A percentile compares a stretch with the other conserved stretches of the same genome.
phyloP scores from a whole-genome alignment of 2,888 invertebrate species.

The Polydesmus complanatus region DNA sequence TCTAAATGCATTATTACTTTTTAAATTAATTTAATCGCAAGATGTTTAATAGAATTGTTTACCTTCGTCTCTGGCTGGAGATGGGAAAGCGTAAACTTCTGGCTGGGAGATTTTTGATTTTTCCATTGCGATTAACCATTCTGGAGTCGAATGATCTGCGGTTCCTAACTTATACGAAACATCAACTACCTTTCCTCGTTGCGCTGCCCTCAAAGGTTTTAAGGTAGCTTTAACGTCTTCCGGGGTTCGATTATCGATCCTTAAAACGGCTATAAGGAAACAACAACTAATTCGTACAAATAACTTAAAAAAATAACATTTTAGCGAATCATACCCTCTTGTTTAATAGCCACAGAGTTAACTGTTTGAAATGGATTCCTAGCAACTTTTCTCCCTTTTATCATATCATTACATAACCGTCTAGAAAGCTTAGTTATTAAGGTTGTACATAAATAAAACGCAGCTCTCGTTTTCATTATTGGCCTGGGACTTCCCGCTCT shows the following conservation, averaged over 20 bases:
- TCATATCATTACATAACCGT: slow-evolving; percentile 65
- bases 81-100: slow-evolving; percentile 68
- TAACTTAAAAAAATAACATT: slow-evolving; percentile 5
- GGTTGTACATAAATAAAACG: slow-evolving; percentile 86
- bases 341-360: slow-evolving; percentile 54
- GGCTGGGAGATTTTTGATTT: slow-evolving; percentile 63
- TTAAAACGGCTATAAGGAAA: slow-evolving; percentile 12
- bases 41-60: slow-evolving; percentile 14
- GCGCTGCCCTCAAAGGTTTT: slow-evolving; percentile 20
- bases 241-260: slow-evolving; percentile 14
- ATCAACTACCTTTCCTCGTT: slow-evolving; percentile 50
- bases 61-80: slow-evolving; percentile 79
- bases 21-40: slow-evolving; percentile 3
- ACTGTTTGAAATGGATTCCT: slow-evolving; percentile 60
- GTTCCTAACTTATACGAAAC: slow-evolving; percentile 56
- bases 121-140: slow-evolving; percentile 60
- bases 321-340: slow-evolving; percentile 50
- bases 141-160: slow-evolving; percentile 42
- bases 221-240: slow-evolving; percentile 22
- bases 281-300: background rate
- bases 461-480: slow-evolving; percentile 92
- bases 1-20: slow-evolving; percentile 37
- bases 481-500: slow-evolving; percentile 68
- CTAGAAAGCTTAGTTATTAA: slow-evolving; percentile 79
- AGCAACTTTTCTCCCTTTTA: slow-evolving; percentile 71